These are phyloP conservation scores for Pyralis farinalis DNA, from an alignment of 2,888 invertebrate species.

Conservation along the genomic window DNA sequence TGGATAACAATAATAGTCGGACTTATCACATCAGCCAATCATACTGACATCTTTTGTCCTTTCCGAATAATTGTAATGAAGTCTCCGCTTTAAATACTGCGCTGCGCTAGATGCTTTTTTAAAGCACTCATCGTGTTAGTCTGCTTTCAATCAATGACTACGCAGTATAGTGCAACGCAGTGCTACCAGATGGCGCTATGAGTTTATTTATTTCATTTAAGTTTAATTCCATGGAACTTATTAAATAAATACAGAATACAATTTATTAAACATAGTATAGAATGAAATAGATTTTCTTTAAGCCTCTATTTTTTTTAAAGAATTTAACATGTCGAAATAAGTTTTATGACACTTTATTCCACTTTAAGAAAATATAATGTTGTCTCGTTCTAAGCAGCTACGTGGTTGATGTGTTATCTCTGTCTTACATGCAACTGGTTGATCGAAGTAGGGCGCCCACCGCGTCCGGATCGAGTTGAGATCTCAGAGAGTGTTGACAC, in stretches of 20 bases:
- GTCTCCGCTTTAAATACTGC: too few species aligned
- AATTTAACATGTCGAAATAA: too few species aligned
- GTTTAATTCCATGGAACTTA: neutral
- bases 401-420: conserved; percentile 43
- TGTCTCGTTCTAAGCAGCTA: conserved; percentile 37
- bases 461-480: conserved; percentile 65
- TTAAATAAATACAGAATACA: too few species aligned
- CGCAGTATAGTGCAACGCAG: neutral
- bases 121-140: neutral
- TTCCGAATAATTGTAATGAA: too few species aligned
- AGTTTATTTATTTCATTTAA: neutral
- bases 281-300: too few species aligned
- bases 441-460: conserved; percentile 73
- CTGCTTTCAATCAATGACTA: neutral
- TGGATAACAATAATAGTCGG: too few species aligned
- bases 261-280: too few species aligned
- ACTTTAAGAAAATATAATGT: conserved; percentile 4
- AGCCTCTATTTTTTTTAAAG: too few species aligned
- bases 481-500: conserved; percentile 73
- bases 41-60: too few species aligned
- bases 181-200: conserved; percentile 3
- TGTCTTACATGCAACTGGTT: conserved; percentile 63
- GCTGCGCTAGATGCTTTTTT: too few species aligned
- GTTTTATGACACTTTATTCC: neutral
- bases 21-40: too few species aligned